Conservation (phyloP, 2,113 vertebrate genomes). For the Halichoerus grypus region DNA sequence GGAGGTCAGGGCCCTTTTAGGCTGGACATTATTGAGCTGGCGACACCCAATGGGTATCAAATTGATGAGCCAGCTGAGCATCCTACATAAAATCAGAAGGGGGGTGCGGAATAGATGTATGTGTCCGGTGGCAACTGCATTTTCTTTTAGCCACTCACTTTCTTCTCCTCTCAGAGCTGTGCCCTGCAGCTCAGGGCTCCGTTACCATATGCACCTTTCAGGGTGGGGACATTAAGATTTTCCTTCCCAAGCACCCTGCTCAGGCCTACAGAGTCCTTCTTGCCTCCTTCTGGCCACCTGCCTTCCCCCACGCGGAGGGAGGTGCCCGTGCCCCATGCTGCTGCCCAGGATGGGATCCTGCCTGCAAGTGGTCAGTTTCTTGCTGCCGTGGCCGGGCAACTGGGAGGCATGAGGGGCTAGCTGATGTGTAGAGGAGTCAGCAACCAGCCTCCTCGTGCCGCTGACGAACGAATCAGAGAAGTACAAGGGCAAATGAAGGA, state of each 20-base stretch:
- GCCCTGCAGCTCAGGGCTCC: not conserved
- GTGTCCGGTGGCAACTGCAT: not conserved
- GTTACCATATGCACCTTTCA: no score
- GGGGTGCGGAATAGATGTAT: not conserved
- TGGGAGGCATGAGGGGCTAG: not conserved
- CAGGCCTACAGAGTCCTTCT: not conserved
- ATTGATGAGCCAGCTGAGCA: not conserved
- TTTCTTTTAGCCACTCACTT: not conserved
- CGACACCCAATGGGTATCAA: not conserved
- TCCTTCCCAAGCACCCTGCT: not conserved
- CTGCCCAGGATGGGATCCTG: not conserved
- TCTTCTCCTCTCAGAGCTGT: not conserved
- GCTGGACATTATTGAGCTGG: not conserved
- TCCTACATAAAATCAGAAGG: not conserved
- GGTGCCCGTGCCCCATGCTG: fast-evolving
- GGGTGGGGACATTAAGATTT: not conserved
- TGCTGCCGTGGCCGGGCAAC: not conserved
- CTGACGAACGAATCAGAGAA: not conserved
- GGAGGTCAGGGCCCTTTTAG: not conserved
- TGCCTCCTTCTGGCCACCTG: not conserved
- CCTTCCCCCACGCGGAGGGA: fast-evolving
- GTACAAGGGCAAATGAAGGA: not conserved
- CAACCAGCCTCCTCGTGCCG: not conserved
- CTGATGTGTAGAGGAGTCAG: not conserved
- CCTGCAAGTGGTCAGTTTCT: not conserved